These are phyloP conservation scores for Tachystola acroxantha DNA, from an alignment of 2,888 invertebrate species.

Conservation along the genomic window DNA sequence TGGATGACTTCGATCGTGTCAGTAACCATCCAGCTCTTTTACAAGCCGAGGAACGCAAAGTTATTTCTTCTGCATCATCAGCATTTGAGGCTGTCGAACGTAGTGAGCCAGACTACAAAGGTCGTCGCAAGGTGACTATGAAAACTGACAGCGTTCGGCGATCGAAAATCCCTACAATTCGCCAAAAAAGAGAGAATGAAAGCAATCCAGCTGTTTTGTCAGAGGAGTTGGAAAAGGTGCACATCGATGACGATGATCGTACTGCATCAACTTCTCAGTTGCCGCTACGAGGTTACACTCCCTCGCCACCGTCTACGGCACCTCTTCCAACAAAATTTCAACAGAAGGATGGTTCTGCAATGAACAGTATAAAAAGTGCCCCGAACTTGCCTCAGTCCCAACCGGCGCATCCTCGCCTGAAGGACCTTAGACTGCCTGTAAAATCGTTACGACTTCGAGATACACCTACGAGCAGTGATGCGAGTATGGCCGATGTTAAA, in stretches of 20 bases:
- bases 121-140: conserved; percentile 77
- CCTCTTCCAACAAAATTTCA: conserved; percentile 90
- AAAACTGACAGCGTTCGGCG: conserved; percentile 75
- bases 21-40: conserved; percentile 88
- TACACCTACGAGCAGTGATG: conserved; percentile 79
- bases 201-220: conserved; percentile 58
- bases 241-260: conserved; percentile 78
- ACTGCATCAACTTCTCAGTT: conserved; percentile 79
- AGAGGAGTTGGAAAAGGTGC: conserved; percentile 80
- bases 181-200: conserved; percentile 69
- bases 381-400: conserved; percentile 85
- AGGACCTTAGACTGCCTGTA: conserved; percentile 85
- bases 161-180: conserved; percentile 80
- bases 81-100: conserved; percentile 72
- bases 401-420: conserved; percentile 82
- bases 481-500: conserved; percentile 81
- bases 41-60: conserved; percentile 72
- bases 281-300: conserved; percentile 85
- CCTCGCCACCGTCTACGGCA: conserved; percentile 91
- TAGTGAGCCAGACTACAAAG: conserved; percentile 71
- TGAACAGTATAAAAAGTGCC: conserved; percentile 89
- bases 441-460: conserved; percentile 82
- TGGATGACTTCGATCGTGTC: conserved; percentile 89
- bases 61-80: conserved; percentile 69
- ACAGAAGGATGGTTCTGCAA: conserved; percentile 82